Evolutionary conservation across 2,888 invertebrate species (phyloP).

Genomic region (Nemapogon koenigi): DNA sequence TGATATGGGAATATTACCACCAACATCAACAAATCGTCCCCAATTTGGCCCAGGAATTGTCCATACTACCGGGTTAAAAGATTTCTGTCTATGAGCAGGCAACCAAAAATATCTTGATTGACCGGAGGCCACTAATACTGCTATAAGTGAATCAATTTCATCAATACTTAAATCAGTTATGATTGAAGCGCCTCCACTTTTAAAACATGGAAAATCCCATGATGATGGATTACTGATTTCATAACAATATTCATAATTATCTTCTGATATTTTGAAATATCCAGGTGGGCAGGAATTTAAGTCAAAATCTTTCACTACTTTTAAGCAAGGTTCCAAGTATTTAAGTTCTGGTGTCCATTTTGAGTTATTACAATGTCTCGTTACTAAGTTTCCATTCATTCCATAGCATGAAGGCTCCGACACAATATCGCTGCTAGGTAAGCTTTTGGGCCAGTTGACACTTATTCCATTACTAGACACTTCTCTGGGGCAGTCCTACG

Average conservation of each 20-base stretch:
- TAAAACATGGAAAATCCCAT: constrained; percentile 46
- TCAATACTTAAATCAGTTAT: constrained; percentile 35
- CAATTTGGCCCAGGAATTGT: constrained; percentile 53
- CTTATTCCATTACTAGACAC: constrained; percentile 28
- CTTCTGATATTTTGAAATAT: constrained; percentile 31
- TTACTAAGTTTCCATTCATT: constrained; percentile 27
- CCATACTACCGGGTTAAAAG: constrained; percentile 49
- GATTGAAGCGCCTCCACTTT: constrained; percentile 41
- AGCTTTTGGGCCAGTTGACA: constrained; percentile 35
- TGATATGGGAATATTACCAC: constrained; percentile 22
- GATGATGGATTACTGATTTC: constrained; percentile 26
- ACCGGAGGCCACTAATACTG: constrained; percentile 27
- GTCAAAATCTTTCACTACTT: constrained; percentile 29
- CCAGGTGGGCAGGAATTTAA: constrained; percentile 38
- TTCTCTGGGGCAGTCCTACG: constrained; percentile 42
- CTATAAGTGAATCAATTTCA: constrained; percentile 31
- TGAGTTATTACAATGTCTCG: constrained; percentile 26
- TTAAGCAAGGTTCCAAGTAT: constrained; percentile 30
- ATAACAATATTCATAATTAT: constrained; percentile 38
- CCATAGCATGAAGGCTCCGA: constrained; percentile 40
- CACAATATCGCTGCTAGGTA: constrained; percentile 26
- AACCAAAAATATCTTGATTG: constrained; percentile 48
- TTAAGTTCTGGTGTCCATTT: constrained; percentile 32
- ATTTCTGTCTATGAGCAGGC: constrained; percentile 44
- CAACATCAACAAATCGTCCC: constrained; percentile 27